Percentiles rank a stretch among this genome's conserved stretches.
Evolutionary conservation across 2,113 vertebrate species (phyloP).

Genomic region (Apteryx owenii): DNA sequence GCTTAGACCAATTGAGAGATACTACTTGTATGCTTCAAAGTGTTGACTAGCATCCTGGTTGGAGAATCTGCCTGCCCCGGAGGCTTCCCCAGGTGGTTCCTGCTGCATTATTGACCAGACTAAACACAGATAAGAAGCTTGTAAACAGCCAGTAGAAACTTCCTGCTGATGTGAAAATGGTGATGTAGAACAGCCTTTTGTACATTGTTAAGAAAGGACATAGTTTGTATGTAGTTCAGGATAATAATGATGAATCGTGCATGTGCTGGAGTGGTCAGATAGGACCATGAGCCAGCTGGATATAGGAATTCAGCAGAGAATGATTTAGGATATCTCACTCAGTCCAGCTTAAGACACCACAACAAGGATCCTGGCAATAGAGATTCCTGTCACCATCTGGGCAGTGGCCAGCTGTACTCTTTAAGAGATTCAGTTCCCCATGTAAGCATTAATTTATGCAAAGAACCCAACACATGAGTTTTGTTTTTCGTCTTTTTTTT

Average conservation of each 20-base stretch:
- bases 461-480: neutral
- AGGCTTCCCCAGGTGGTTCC: neutral
- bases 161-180: neutral
- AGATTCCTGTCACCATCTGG: neutral
- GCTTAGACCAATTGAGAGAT: neutral
- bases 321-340: neutral
- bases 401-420: neutral
- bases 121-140: neutral
- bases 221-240: neutral
- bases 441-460: neutral
- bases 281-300: neutral
- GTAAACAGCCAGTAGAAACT: neutral
- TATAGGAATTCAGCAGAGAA: neutral
- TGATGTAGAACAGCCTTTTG: fast-evolving
- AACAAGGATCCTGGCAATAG: neutral
- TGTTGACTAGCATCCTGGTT: neutral
- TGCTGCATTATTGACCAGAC: neutral
- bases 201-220: neutral
- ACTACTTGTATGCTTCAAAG: neutral
- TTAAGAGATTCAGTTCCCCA: neutral
- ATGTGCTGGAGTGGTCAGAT: neutral
- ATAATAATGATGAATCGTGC: neutral
- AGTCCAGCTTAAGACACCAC: neutral
- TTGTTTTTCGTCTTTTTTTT: neutral
- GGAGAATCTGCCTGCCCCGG: neutral